phyloP scores from a whole-genome alignment of 1,140 invertebrate genomes.

The Acromyrmex echinatior region DNA sequence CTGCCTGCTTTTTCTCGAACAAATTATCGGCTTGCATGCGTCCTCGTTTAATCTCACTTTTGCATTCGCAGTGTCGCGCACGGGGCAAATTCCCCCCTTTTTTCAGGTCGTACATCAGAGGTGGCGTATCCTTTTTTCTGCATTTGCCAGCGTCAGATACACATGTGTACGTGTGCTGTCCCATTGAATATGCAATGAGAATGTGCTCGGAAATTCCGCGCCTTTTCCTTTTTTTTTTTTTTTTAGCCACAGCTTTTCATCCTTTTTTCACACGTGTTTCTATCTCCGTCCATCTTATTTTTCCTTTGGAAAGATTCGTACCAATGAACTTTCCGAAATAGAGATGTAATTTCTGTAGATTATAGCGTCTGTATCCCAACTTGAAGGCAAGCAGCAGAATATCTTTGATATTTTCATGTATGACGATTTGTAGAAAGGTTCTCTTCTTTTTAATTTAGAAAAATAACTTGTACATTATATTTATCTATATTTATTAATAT shows the following conservation, averaged over 20 bases:
- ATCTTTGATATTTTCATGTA: not conserved
- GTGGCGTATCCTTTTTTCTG: slow-evolving; percentile 47
- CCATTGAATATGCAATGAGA: slow-evolving; percentile 64
- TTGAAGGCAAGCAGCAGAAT: not conserved
- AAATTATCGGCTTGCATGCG: slow-evolving; percentile 54
- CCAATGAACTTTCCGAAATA: slow-evolving; percentile 5
- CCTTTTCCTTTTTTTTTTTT: slow-evolving; percentile 3
- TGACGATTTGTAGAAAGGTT: not conserved
- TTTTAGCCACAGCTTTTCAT: slow-evolving; percentile 36
- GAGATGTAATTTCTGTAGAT: slow-evolving; percentile 53
- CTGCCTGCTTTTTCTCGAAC: slow-evolving; percentile 23
- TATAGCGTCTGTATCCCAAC: not conserved
- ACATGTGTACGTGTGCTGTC: slow-evolving; percentile 52
- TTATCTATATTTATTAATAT: not conserved
- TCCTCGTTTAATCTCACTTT: slow-evolving; percentile 56
- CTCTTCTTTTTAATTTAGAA: not conserved
- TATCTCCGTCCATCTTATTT: not conserved
- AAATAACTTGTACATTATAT: not conserved
- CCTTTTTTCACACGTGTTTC: slow-evolving; percentile 10
- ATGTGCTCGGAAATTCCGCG: slow-evolving; percentile 51
- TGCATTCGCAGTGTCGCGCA: slow-evolving; percentile 45
- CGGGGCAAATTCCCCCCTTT: slow-evolving; percentile 13
- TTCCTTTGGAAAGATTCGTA: slow-evolving; percentile 15
- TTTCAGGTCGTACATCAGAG: slow-evolving; percentile 59
- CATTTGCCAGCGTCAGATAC: slow-evolving; percentile 59